Evolutionary conservation across 2,797 vertebrate genomes (phyloP), one percentile per base, ranked within the genome.

Genomic region (Pempheris klunzingeri): DNA sequence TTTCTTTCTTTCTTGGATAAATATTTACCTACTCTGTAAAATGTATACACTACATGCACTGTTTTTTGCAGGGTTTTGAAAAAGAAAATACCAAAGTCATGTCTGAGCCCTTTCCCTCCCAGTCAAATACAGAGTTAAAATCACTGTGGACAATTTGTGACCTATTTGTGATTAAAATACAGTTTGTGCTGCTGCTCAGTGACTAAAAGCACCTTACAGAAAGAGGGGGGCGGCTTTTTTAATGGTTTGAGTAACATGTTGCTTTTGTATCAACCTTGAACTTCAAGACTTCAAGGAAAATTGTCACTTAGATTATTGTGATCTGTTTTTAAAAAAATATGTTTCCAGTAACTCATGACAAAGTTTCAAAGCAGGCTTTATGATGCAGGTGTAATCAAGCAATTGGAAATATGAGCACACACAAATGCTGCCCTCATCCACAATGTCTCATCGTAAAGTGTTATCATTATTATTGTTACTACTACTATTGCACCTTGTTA

Each of bases 301-400:
- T 22, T 9, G 50, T 44, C 54, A 46, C 14, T n/a, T n/a, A 5
- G 6, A 41, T 26, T 32, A 1, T 26, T 54, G 32, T 28, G 9
- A 44, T 53, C 12, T 24, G 12, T 50, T 63, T 46, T 14, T n/a
- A n/a, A n/a, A 3, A 15, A 34, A 52, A 71, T 46, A 47, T 50
- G 1, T 6, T 24, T 30, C n/a, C 26, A 18, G 28, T 53, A 44
- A 15, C n/a, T 26, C 0, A 53, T 55, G 12, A 62, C 59, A 36
- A 70, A 67, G 8, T 73, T 57, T 46, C 17, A 71, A 64, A 74
- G 17, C 43, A 70, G 60, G 47, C 7, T 74, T 55, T 36, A 39
- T 52, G 34, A 28, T 22, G 30, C 8, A 36, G 22, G 0, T 66
- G 13, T 32, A 69, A 69, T 80, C 53, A 80, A 50, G 70, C 39